These are phyloP conservation scores for Tromatobia lineatoria DNA, from an alignment of 2,888 invertebrate species.

Conservation along the genomic window DNA sequence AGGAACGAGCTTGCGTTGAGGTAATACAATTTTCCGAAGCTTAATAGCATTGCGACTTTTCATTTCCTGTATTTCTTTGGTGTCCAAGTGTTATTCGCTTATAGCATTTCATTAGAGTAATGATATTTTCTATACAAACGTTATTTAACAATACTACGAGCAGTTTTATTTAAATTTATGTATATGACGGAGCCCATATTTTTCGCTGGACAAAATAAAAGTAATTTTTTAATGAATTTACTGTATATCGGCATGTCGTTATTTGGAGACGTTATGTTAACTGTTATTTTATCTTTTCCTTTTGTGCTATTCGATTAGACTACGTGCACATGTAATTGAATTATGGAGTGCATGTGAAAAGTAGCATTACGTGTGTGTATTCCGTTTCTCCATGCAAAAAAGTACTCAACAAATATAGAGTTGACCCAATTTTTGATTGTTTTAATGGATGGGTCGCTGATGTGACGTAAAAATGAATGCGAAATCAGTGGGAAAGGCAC, in stretches of 20 bases:
- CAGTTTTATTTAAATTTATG: background rate
- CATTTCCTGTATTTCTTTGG: slow-evolving; percentile 11
- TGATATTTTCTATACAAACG: slow-evolving; percentile 12
- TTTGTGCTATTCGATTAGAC: background rate
- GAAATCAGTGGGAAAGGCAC: slow-evolving; percentile 76
- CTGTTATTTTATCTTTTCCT: slow-evolving; percentile 2
- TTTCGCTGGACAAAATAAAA: background rate
- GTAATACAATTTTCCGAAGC: slow-evolving; percentile 20
- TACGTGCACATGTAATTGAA: slow-evolving; percentile 37
- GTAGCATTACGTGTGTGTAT: slow-evolving; percentile 15
- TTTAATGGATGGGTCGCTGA: slow-evolving; percentile 16
- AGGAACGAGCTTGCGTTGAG: slow-evolving; percentile 3
- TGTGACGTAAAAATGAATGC: slow-evolving; percentile 33
- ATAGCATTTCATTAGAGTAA: slow-evolving; percentile 18
- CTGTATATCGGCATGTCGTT: background rate
- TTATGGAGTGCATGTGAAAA: background rate
- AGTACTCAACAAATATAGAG: background rate
- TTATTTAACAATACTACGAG: slow-evolving; percentile 11
- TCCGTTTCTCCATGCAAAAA: slow-evolving; percentile 24
- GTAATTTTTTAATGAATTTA: background rate
- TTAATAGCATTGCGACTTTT: slow-evolving; percentile 24
- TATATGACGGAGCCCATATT: background rate
- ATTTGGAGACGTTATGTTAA: background rate
- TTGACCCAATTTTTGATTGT: slow-evolving; percentile 41
- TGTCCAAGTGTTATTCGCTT: slow-evolving; percentile 20